These are phyloP conservation scores for Aegithalos caudatus DNA, from an alignment of 2,113 vertebrate species.

Conservation along the genomic window DNA sequence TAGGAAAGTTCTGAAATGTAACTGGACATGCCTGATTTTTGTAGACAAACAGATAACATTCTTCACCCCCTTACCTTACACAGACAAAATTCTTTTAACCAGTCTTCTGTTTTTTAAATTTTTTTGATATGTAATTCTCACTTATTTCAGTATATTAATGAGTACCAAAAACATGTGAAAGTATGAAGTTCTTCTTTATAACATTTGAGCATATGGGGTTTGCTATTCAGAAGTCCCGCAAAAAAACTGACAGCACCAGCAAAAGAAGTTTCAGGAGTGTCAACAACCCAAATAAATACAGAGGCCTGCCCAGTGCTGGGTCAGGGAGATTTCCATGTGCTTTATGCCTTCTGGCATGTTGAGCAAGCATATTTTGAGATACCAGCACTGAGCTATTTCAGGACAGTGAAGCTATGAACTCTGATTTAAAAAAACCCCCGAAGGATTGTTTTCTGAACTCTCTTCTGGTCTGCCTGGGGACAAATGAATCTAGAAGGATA, in stretches of 20 bases:
- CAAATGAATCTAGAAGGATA: neutral
- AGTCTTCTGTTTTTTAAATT: neutral
- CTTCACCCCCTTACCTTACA: neutral
- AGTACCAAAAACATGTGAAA: neutral
- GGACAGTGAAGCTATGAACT: neutral
- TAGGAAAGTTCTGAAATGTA: neutral
- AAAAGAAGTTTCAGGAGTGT: constrained; percentile 9
- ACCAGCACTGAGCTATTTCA: neutral
- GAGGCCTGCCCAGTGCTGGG: neutral
- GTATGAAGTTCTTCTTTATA: neutral
- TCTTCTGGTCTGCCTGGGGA: neutral
- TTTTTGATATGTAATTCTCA: neutral
- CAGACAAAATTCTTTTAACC: neutral
- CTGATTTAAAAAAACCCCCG: neutral
- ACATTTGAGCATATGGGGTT: neutral
- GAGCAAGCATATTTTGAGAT: constrained; percentile 24
- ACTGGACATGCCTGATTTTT: neutral
- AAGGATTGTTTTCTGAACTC: neutral
- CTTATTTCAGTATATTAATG: neutral
- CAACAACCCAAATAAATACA: neutral
- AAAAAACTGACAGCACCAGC: neutral
- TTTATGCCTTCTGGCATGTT: neutral
- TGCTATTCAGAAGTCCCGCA: neutral
- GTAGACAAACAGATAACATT: neutral
- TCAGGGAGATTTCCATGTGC: neutral